Evolutionary conservation across 2,113 vertebrate genomes (phyloP), one percentile per base, ranked within the genome.

Genomic region (Sebastes fasciatus): DNA sequence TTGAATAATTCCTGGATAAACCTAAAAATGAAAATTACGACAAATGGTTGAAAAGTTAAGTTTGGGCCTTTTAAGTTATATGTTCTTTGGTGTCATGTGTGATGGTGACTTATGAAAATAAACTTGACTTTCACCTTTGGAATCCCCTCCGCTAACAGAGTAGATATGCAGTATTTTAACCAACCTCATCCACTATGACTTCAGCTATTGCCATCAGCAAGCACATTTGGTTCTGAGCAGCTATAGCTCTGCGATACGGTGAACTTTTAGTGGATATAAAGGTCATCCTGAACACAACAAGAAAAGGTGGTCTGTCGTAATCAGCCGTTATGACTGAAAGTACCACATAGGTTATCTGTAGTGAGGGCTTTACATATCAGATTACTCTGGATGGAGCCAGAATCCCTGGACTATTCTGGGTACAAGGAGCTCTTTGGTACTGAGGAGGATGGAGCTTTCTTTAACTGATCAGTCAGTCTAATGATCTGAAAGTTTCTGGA

Each of bases 221-320:
- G 34, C 34, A 34, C 60, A 60, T 70, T 72, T 42, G 43, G 52
- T 74, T 21, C 61, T 6, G 43, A 10, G 4, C 65, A 17, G 77
- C 62, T 76, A 19, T 46, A 13, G 52, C 79, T 26, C 71, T 55
- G 71, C 11, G 45, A 72, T 84, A 51, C 55, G 0, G 17, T 80
- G 88, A 90, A 85, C 87, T 91, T 91, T 91, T 67, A 57, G 61
- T 48, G 40, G 65, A 89, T 55, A 45, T 68, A 93, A 93, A 91
- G 90, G 90, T 86, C 83, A 81, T 9, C 45, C 14, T 77, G 58
- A 82, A 51, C 21, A 58, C 79, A 79, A 43, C 61, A 65, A 64
- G 62, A 77, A 82, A 84, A 74, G 82, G 77, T 74, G 79, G 54
- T 83, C 72, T 49, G 84, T 85, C 49, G 52, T 84, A 84, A 86